phyloP scores from a whole-genome alignment of 2,888 invertebrate species.

The Coremacera marginata region DNA sequence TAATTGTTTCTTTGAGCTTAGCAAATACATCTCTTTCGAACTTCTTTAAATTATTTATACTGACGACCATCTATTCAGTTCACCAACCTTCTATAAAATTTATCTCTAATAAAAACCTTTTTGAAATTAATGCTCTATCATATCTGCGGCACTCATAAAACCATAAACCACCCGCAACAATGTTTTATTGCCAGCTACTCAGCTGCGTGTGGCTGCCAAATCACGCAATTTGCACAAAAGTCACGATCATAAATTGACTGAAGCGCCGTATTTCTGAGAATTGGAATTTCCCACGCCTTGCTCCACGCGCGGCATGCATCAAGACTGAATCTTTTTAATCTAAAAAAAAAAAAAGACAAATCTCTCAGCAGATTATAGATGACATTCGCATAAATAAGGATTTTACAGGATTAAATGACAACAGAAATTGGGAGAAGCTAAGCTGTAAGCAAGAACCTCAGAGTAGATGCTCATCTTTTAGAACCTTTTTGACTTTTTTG shows the following conservation, averaged over 20 bases:
- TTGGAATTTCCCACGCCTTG: constrained; percentile 25
- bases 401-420: constrained; percentile 11
- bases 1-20: too few relatives aligned
- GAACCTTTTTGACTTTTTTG: not conserved
- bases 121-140: not conserved
- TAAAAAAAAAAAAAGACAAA: not conserved
- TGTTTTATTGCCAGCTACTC: not conserved
- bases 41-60: too few relatives aligned
- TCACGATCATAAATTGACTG: constrained; percentile 15
- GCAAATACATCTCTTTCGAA: too few relatives aligned
- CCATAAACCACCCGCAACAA: constrained; percentile 18
- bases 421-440: not conserved
- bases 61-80: not conserved
- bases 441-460: not conserved
- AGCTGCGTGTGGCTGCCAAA: constrained; percentile 23
- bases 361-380: not conserved
- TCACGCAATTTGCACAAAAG: constrained; percentile 20
- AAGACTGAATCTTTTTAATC: not conserved
- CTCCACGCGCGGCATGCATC: not conserved
- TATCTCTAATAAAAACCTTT: not conserved
- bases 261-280: constrained; percentile 25
- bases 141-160: not conserved
- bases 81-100: not conserved
- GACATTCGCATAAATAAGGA: constrained; percentile 23
- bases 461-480: not conserved